Conservation (phyloP, 2,888 invertebrate genomes). For the Melinaea marsaeus region DNA sequence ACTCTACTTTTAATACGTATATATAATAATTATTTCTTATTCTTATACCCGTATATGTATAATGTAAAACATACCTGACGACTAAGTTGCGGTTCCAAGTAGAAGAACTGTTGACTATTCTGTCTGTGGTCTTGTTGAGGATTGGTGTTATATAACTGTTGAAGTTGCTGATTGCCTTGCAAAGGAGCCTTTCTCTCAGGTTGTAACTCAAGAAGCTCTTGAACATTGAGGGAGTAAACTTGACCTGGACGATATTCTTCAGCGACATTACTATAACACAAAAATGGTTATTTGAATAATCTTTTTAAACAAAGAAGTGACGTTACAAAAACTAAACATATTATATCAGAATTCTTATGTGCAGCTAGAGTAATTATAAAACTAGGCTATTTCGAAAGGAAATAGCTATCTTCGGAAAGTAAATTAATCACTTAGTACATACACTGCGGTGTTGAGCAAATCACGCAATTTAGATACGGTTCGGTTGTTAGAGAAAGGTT, state of each 20-base stretch:
- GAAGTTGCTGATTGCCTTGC: slow-evolving; percentile 52
- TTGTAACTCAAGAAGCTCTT: slow-evolving; percentile 65
- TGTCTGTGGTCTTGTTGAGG: slow-evolving; percentile 62
- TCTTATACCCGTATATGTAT: too few relatives aligned
- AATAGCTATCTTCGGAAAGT: slow-evolving; percentile 18
- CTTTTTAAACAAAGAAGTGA: not conserved
- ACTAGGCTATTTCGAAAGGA: slow-evolving; percentile 13
- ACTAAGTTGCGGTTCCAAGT: slow-evolving; percentile 58
- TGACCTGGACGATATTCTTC: slow-evolving; percentile 70
- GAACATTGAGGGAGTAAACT: slow-evolving; percentile 64
- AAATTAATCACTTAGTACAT: slow-evolving; percentile 21
- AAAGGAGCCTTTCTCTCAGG: slow-evolving; percentile 65
- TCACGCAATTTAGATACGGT: slow-evolving; percentile 30
- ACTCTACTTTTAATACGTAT: too few relatives aligned
- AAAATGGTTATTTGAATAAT: slow-evolving; percentile 1
- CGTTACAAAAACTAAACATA: not conserved
- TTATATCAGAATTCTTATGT: not conserved
- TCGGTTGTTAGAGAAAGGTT: slow-evolving; percentile 31
- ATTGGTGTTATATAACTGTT: slow-evolving; percentile 54
- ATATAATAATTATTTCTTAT: too few relatives aligned
- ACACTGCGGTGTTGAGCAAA: slow-evolving; percentile 16
- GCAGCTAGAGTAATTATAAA: not conserved
- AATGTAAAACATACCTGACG: slow-evolving; percentile 47
- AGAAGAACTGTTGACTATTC: slow-evolving; percentile 62
- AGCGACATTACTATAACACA: slow-evolving; percentile 42